These are phyloP conservation scores for Morpho achilles DNA, from an alignment of 2,888 invertebrate species.

Conservation along the genomic window DNA sequence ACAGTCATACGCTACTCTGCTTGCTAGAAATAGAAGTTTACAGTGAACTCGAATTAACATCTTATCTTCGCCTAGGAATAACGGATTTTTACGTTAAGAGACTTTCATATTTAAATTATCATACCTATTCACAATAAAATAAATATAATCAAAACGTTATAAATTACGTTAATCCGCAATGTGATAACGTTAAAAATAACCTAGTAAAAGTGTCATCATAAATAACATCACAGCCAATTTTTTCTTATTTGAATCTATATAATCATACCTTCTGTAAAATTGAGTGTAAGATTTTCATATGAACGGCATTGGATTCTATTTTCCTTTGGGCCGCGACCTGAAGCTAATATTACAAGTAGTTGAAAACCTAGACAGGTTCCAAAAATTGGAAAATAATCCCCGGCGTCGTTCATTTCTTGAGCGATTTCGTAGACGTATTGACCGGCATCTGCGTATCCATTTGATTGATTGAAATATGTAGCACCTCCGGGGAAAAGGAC, in stretches of 20 bases:
- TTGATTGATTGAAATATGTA: slow-evolving; percentile 82
- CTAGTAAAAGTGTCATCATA: no score
- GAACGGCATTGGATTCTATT: slow-evolving; percentile 82
- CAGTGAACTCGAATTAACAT: no score
- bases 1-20: no score
- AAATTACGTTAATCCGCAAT: no score
- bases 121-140: no score
- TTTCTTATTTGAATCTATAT: not conserved
- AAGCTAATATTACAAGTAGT: slow-evolving; percentile 82
- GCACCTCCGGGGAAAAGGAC: slow-evolving; percentile 91
- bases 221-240: no score
- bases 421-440: slow-evolving; percentile 84
- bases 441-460: slow-evolving; percentile 89
- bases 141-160: no score
- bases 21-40: no score
- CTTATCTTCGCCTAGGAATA: no score
- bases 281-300: slow-evolving; percentile 81
- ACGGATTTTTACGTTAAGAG: no score
- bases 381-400: slow-evolving; percentile 90
- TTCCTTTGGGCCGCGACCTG: slow-evolving; percentile 68
- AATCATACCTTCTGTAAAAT: slow-evolving; percentile 81
- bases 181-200: no score
- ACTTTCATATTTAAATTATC: no score
- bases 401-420: slow-evolving; percentile 81
- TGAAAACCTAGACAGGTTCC: slow-evolving; percentile 95